Base-by-base conservation (phyloP, 2,888 invertebrate genomes). In the Beris morrisii region DNA sequence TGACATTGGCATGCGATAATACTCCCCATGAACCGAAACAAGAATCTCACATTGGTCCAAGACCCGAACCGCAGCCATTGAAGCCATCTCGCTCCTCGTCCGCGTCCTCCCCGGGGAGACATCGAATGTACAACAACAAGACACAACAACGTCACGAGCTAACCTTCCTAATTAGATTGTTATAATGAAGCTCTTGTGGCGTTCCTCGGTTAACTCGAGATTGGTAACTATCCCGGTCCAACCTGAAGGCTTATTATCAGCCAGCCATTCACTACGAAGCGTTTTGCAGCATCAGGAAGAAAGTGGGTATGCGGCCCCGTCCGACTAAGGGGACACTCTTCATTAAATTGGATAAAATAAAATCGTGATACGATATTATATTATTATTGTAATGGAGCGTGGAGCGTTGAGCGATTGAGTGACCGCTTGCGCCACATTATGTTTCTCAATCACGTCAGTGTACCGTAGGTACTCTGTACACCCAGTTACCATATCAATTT, bases 181-280 rank as follows among this genome's bases (percentile, higher is more conserved):
- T 72, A 72, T 71, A 71, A 72, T 72, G 71, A 72, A 72, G 71
- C 71, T 68, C 72, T 70, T 71, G 70, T 72, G 72, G 71, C 71
- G 69, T 71, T 69, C 68, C 53, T 13, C 48, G 38, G 22, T n/a
- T 32, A 57, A 22, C 28, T 52, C 22, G 30, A 44, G 48, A 56
- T 50, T 50, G 48, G 31, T 28, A 65, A 57, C 48, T 54, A 57
- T 57, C 61, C 28, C 50, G 61, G 50, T 52, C 52, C 56, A 48
- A 38, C 38, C 22, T 22, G 38, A 38, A 38, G 38, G 50, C 50
- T 38, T 61, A 12, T 61, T 61, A 61, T 61, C 52, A 61, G 50
- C 6, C 12, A 7, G 32, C 12, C 12, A 32, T 13, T 6, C 13
- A 30, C 9, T 46, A 13, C 30, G 11, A 50, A 38, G 31, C 31